Base-by-base conservation (phyloP, 2,113 vertebrate genomes). In the Nettapus auritus region DNA sequence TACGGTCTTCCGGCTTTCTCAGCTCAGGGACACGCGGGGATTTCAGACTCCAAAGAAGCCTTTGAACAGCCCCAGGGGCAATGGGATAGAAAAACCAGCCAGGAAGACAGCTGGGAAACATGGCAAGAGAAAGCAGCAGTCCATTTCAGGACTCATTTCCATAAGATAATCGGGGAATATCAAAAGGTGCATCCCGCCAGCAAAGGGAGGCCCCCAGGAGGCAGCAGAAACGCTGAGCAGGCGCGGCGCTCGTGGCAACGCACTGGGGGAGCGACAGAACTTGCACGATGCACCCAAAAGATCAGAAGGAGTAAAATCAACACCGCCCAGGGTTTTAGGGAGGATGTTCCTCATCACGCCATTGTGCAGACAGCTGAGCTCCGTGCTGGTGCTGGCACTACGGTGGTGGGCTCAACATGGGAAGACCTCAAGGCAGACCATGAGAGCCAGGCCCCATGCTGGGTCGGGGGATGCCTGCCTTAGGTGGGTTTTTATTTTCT, bases 201-300 rank as follows among this genome's bases (percentile, higher is more conserved):
- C 46, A 48, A 48, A 48, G 46, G 46, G 46, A 40, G 17, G 36
- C 69, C 78, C 56, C 12, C 28, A 26, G 56, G 63, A 86, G 34
- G 81, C 38, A 74, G 28, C 33, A 66, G 18, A 75, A 62, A 34
- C 2, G 31, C 40, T 31, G 33, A 28, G 7, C 52, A 55, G 86
- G 50, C 26, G 25, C 3, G 0, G 19, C 0, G 2, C 31, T 56
- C 5, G 1, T 1, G 5, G 46, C 56, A 29, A 38, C 2, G 11
- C 15, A 9, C 15, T 3, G 3, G 2, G 36, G 59, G 31, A 44
- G 57, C 28, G 31, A 21, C 23, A 23, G 55, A 76, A 34, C 48
- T 15, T 6, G 4, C 77, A 52, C 44, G 31, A 19, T 2, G 10
- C 29, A 28, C 64, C 69, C 3, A 5, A 21, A 70, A 62, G 55